Evolutionary conservation across 2,888 invertebrate species (phyloP).

Genomic region (Hofmannophila pseudospretella): DNA sequence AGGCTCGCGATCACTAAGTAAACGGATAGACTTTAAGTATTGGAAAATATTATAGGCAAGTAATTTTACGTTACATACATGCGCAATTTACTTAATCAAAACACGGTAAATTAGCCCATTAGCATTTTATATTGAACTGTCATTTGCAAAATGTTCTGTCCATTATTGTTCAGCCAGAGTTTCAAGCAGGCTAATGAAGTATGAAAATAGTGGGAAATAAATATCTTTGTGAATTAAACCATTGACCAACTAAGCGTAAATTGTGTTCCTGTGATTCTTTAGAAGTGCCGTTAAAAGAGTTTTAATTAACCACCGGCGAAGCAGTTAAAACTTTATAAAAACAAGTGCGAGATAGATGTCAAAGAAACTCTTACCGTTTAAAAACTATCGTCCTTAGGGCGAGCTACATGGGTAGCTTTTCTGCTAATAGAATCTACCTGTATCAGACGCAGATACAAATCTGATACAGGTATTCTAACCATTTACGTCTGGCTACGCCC

Average conservation of each 20-base stretch:
- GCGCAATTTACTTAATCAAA: too few species aligned
- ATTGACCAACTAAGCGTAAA: neutral
- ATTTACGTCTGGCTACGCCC: too few species aligned
- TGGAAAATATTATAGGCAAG: too few species aligned
- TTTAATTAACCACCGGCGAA: slow-evolving; percentile 4
- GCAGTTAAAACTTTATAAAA: slow-evolving; percentile 42
- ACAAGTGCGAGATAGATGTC: slow-evolving; percentile 41
- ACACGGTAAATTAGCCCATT: slow-evolving; percentile 15
- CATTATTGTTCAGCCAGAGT: neutral
- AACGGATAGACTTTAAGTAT: too few species aligned
- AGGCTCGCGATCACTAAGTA: too few species aligned
- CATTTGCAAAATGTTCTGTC: slow-evolving; percentile 11
- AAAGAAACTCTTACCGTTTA: slow-evolving; percentile 58
- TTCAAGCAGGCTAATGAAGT: neutral
- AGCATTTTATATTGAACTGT: slow-evolving; percentile 17
- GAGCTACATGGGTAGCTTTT: too few species aligned
- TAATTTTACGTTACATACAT: too few species aligned
- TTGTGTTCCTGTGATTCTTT: too few species aligned
- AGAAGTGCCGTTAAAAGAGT: neutral
- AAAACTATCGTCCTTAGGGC: slow-evolving; percentile 36
- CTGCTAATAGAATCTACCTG: neutral
- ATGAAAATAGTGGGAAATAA: neutral
- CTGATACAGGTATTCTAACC: too few species aligned
- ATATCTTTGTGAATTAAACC: too few species aligned
- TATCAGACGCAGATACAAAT: too few species aligned